phyloP scores from a whole-genome alignment of 2,797 vertebrate species.

The Melopsittacus undulatus region DNA sequence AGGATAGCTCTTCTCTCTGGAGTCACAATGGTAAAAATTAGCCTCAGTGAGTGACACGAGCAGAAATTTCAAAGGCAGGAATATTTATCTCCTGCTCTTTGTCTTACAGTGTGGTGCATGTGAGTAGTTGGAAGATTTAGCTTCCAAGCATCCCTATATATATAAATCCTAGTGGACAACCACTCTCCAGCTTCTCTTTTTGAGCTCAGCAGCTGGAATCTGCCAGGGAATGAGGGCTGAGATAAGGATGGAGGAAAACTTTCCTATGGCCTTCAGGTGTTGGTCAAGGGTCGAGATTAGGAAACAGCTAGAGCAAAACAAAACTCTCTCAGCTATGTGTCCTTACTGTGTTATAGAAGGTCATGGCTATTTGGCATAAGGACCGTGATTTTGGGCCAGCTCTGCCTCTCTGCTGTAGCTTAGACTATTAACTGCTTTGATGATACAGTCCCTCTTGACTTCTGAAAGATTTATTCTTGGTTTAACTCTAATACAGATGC shows the following conservation, averaged over 20 bases:
- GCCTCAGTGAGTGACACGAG: not conserved
- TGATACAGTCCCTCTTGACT: not conserved
- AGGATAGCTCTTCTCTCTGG: not conserved
- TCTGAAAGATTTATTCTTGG: not conserved
- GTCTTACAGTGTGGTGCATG: not conserved
- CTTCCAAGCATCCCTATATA: not conserved
- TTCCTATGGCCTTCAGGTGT: not conserved
- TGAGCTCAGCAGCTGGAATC: not conserved
- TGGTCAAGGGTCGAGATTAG: not conserved
- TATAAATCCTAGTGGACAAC: conserved; percentile 15
- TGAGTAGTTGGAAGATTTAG: not conserved
- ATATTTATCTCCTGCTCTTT: conserved; percentile 11
- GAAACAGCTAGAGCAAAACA: not conserved
- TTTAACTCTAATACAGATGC: not conserved
- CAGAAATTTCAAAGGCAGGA: conserved; percentile 6
- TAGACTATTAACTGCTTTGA: not conserved
- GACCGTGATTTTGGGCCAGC: not conserved
- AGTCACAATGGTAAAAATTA: conserved; percentile 13
- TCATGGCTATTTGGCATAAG: not conserved
- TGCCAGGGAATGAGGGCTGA: not conserved
- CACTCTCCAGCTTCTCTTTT: not conserved
- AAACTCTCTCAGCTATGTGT: not conserved
- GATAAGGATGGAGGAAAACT: not conserved
- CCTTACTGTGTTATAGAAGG: not conserved
- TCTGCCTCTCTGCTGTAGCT: not conserved